Evolutionary conservation across 37 sponge, comb jelly and placozoan genomes (phyloP).

Genomic region (Halisarca cf. caerulea): DNA sequence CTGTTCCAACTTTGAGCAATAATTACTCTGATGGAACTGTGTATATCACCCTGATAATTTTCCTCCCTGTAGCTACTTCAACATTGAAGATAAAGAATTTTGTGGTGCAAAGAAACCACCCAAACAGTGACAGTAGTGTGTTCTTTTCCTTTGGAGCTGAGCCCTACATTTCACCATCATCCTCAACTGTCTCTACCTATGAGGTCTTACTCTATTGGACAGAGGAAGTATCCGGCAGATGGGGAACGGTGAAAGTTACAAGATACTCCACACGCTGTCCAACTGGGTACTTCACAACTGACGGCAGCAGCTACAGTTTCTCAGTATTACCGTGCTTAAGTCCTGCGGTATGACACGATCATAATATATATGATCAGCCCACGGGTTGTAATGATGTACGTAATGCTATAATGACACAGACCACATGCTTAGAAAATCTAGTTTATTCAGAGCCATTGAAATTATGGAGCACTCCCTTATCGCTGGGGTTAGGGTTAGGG

Average conservation of each 20-base stretch:
- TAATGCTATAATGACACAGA: not conserved
- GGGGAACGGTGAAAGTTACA: not conserved
- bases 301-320: not conserved
- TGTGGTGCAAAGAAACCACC: no score
- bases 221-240: not conserved
- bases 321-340: not conserved
- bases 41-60: no score
- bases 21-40: no score
- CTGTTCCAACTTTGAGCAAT: no score
- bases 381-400: not conserved
- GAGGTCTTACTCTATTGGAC: not conserved
- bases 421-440: not conserved
- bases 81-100: no score
- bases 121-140: not conserved
- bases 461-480: no score
- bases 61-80: no score
- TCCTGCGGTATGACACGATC: not conserved
- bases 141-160: not conserved
- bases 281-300: not conserved
- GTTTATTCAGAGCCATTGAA: not conserved
- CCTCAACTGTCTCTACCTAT: not conserved
- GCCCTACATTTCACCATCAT: not conserved
- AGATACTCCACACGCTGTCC: not conserved
- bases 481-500: not conserved
- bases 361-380: not conserved